Evolutionary conservation across 2,113 vertebrate species (phyloP).

Genomic region (Panthera leo): DNA sequence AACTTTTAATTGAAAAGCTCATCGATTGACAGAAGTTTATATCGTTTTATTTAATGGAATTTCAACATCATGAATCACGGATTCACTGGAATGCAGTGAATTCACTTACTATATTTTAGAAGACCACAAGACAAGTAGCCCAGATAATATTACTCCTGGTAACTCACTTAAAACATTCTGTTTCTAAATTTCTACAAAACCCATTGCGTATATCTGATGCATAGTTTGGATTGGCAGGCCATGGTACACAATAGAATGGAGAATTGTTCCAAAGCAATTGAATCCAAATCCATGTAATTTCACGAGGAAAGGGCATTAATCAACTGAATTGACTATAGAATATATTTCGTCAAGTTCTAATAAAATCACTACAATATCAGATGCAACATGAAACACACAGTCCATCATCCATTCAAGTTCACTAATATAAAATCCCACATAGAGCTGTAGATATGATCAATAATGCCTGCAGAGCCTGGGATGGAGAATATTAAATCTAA

Average conservation of each 20-base stretch:
- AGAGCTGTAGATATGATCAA: constrained; percentile 34
- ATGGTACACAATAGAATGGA: background rate
- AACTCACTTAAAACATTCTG: background rate
- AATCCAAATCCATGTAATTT: background rate
- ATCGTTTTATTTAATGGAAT: background rate
- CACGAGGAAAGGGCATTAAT: background rate
- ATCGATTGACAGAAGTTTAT: background rate
- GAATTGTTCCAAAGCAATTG: background rate
- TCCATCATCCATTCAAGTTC: background rate
- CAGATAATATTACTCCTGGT: background rate
- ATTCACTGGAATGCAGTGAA: background rate
- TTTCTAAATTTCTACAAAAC: background rate
- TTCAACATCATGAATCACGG: background rate
- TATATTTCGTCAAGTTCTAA: constrained; percentile 42
- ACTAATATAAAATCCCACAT: constrained; percentile 28
- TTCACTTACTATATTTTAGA: background rate
- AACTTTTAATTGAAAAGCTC: background rate
- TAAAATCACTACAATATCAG: constrained; percentile 43
- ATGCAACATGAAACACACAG: constrained; percentile 7
- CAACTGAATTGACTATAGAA: background rate
- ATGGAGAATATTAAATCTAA: constrained; percentile 60
- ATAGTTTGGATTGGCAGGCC: background rate
- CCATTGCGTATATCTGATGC: background rate
- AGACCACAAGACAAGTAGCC: background rate
- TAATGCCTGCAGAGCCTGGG: background rate